phyloP scores from a whole-genome alignment of 2,113 vertebrate genomes.

The Pterocles gutturalis region DNA sequence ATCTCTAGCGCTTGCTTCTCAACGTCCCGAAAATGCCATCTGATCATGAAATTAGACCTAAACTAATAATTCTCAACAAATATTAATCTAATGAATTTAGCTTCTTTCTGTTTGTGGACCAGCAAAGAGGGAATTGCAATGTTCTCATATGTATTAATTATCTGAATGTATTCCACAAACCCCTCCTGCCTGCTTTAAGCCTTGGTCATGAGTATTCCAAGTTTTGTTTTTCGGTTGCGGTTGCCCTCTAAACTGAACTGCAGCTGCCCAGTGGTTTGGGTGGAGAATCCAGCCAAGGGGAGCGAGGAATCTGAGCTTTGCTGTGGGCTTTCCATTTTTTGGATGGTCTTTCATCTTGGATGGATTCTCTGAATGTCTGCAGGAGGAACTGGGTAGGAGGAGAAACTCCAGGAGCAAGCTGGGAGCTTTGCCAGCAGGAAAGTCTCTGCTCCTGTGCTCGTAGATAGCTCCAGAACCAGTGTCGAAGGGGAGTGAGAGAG shows the following conservation, averaged over 20 bases:
- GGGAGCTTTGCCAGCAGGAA: not conserved
- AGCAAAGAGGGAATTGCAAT: conserved; percentile 40
- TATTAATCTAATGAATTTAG: conserved; percentile 66
- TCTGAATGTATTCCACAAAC: conserved; percentile 45
- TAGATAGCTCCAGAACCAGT: not conserved
- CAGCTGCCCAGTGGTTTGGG: not conserved
- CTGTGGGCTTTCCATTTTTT: not conserved
- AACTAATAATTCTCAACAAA: conserved; percentile 66
- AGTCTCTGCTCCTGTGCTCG: accelerated
- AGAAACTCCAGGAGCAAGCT: not conserved
- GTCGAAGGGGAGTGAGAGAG: no score
- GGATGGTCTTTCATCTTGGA: accelerated
- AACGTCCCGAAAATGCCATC: not conserved
- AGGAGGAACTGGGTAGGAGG: not conserved
- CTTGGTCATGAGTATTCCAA: not conserved
- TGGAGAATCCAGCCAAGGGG: accelerated
- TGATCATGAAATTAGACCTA: conserved; percentile 59
- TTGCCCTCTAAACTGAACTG: accelerated
- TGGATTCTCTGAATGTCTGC: not conserved
- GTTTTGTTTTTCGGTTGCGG: not conserved
- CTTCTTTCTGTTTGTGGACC: conserved; percentile 51
- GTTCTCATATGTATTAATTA: conserved; percentile 30
- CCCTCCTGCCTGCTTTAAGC: not conserved
- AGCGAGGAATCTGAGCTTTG: not conserved
- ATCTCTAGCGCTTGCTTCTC: conserved; percentile 1